Base-by-base conservation (phyloP, 2,113 vertebrate species). In the Meriones unguiculatus region DNA sequence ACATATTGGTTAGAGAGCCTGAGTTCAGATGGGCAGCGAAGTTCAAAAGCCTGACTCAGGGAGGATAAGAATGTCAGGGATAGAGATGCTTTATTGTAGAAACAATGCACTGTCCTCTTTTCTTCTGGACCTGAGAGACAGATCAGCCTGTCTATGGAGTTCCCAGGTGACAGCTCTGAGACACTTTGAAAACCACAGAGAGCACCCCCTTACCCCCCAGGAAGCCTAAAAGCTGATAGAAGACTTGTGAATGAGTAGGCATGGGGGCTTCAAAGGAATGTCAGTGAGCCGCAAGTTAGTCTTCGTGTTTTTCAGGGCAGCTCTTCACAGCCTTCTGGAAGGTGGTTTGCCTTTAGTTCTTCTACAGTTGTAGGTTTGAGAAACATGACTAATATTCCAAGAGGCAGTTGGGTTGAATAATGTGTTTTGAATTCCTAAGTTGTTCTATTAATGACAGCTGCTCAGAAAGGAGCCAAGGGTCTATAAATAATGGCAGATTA, bases 401-500 rank as follows among this genome's bases (percentile, higher is more conserved):
- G 88, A 94, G 91, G 96, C 96, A 95, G 38, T 65, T 91, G 93
- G 96, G 93, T 97, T 95, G 96, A 96, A 91, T 94, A 95, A 95
- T 93, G 73, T 97, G 95, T 97, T 97, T 95, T 97, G 82, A 97
- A 96, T 72, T 97, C 86, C 80, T 92, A 65, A 97, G 35, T 96
- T 97, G 78, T 96, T 97, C 96, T 94, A 8, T 97, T 96, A 97
- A 93, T 96, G 95, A 97, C 95, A 97, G 96, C 82, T 97, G 78
- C 95, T 97, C 89, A 94, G 85, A 97, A 97, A 93, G 85, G 87
- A 97, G 89, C 97, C 91, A 93, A 77, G 86, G 41, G 59, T 75
- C 94, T 98, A 96, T 96, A 97, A 97, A 97, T 97, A 97, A 97
- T 97, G 77, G 59, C 77, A 95, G 93, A 87, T 97, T 97, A 94